phyloP scores from a whole-genome alignment of 2,888 invertebrate species.

The Pseudococcus viburni region DNA sequence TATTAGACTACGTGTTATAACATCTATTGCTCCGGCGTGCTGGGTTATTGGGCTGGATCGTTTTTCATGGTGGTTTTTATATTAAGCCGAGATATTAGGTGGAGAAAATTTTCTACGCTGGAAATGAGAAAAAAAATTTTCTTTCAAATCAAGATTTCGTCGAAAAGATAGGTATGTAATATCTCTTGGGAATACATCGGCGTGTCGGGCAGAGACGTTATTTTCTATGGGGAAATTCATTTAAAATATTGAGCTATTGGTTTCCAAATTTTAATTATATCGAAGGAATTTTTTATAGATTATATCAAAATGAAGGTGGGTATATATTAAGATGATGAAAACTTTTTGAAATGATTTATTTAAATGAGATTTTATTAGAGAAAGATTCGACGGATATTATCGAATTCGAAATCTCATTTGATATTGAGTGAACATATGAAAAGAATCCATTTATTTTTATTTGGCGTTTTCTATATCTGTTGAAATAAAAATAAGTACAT shows the following conservation, averaged over 20 bases:
- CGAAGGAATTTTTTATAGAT: neutral
- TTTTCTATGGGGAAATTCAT: neutral
- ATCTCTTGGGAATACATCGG: neutral
- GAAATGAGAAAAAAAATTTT: slow-evolving; percentile 10
- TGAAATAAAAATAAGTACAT: too few relatives aligned
- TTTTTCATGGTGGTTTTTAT: neutral
- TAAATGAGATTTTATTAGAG: too few relatives aligned
- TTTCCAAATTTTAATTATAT: neutral
- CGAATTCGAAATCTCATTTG: too few relatives aligned
- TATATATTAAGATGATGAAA: too few relatives aligned
- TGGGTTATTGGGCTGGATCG: neutral
- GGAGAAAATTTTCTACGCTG: neutral
- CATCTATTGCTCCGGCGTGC: neutral
- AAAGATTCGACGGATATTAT: too few relatives aligned
- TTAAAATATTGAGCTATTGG: neutral
- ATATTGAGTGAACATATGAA: too few relatives aligned
- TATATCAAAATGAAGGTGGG: too few relatives aligned
- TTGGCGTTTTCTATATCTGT: too few relatives aligned
- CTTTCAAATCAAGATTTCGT: neutral
- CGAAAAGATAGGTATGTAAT: neutral
- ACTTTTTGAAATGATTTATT: too few relatives aligned
- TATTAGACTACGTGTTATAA: neutral
- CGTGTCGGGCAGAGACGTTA: neutral
- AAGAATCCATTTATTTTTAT: too few relatives aligned
- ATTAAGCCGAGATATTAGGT: neutral